phyloP scores from a whole-genome alignment of 2,113 vertebrate species.

The Colaptes auratus region DNA sequence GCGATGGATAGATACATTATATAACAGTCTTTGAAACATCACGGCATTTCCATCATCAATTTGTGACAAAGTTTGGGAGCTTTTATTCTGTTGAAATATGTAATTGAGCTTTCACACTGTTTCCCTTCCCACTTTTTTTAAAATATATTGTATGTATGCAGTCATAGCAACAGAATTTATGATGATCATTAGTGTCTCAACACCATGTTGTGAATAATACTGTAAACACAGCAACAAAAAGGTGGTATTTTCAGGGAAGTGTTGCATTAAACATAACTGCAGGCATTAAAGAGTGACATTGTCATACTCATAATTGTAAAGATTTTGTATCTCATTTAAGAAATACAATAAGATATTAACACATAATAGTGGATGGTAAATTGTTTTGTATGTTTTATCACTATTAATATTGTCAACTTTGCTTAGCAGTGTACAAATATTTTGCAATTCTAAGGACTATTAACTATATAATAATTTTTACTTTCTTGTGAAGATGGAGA shows the following conservation, averaged over 20 bases:
- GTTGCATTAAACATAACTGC: not conserved
- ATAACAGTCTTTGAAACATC: slow-evolving; percentile 26
- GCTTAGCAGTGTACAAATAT: not conserved
- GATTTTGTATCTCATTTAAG: not conserved
- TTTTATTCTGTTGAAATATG: slow-evolving; percentile 7
- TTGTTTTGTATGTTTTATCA: not conserved
- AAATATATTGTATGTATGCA: not conserved
- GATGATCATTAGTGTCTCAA: not conserved
- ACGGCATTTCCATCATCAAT: slow-evolving; percentile 22
- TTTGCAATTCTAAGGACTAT: not conserved
- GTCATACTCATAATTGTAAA: not conserved
- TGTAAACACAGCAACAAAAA: not conserved
- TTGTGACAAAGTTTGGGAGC: slow-evolving; percentile 41
- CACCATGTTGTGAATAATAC: not conserved
- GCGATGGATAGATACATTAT: not conserved
- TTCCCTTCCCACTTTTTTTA: not conserved
- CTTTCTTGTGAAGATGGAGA: not conserved
- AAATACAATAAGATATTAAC: not conserved
- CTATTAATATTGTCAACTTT: not conserved
- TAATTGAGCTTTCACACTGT: not conserved
- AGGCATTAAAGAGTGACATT: not conserved
- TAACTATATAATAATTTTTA: not conserved
- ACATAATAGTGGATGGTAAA: not conserved
- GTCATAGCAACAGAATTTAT: not conserved
- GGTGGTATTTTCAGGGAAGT: not conserved